Conservation (phyloP, 2,113 vertebrate genomes). For the Hippocampus guttulatus region DNA sequence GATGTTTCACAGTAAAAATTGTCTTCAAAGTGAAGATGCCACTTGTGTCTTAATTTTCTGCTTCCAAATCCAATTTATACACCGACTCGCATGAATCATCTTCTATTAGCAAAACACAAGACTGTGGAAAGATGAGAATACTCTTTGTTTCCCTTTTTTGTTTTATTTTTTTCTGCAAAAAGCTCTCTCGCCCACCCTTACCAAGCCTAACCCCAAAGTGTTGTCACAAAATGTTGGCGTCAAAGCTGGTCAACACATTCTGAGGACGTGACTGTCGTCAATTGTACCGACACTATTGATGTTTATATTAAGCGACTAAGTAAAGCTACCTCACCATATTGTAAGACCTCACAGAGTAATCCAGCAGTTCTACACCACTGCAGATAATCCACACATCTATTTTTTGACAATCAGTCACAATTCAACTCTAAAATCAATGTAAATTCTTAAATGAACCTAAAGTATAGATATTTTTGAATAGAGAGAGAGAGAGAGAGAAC, state of each 20-base stretch:
- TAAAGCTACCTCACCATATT: no score
- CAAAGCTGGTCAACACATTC: not conserved
- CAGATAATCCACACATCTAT: not conserved
- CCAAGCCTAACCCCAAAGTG: not conserved
- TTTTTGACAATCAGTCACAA: no score
- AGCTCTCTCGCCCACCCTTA: not conserved
- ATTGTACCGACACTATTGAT: not conserved
- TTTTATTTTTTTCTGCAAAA: not conserved
- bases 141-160: not conserved
- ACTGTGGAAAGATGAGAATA: not conserved
- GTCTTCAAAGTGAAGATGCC: not conserved
- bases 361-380: not conserved
- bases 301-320: not conserved
- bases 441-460: not conserved
- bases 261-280: no score
- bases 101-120: slow-evolving; percentile 9
- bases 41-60: slow-evolving; percentile 9
- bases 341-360: not conserved
- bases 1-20: slow-evolving; percentile 3
- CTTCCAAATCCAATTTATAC: slow-evolving; percentile 9
- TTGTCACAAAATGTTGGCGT: no score
- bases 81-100: slow-evolving; percentile 11
- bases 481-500: no score
- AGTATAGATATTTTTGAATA: no score
- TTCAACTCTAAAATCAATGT: not conserved